These are phyloP conservation scores for Drosophila pullipes DNA, from an alignment of 2,888 invertebrate species.

Conservation along the genomic window DNA sequence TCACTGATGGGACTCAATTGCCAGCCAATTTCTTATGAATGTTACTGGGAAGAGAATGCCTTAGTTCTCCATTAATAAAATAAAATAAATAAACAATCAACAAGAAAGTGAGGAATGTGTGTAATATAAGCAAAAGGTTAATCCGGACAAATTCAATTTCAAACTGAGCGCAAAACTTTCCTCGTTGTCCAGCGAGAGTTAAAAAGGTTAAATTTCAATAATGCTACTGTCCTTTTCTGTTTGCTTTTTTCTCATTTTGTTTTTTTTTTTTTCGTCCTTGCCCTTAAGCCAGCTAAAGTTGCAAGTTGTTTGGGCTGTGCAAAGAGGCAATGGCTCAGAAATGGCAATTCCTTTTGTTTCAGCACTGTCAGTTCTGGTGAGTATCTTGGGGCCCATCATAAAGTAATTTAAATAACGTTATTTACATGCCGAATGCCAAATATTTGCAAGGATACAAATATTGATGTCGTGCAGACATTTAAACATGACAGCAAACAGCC, in stretches of 20 bases:
- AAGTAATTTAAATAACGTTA: conserved; percentile 76
- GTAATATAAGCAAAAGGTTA: conserved; percentile 1
- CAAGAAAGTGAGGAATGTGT: not conserved
- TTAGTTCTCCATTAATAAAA: not conserved
- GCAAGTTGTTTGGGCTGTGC: conserved; percentile 52
- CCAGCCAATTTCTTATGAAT: not conserved
- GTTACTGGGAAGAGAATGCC: not conserved
- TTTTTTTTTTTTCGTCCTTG: conserved; percentile 8
- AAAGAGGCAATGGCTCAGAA: conserved; percentile 52
- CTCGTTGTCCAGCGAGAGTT: conserved; percentile 7
- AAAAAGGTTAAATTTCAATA: conserved; percentile 44
- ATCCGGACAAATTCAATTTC: conserved; percentile 39
- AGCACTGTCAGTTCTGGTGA: conserved; percentile 14
- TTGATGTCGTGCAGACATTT: conserved; percentile 75
- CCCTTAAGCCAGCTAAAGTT: conserved; percentile 46
- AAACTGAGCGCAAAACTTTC: conserved; percentile 22
- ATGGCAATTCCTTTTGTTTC: conserved; percentile 46
- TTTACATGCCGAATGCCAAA: conserved; percentile 72
- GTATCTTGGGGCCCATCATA: conserved; percentile 41
- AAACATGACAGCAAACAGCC: conserved; percentile 60
- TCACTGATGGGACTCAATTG: not conserved
- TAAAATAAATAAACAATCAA: not conserved
- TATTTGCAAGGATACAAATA: conserved; percentile 73
- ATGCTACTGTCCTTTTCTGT: conserved; percentile 20
- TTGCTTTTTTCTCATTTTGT: conserved; percentile 1